These are phyloP conservation scores for Pangasius sanitwongsei DNA, from an alignment of 2,797 vertebrate species.

Conservation along the genomic window DNA sequence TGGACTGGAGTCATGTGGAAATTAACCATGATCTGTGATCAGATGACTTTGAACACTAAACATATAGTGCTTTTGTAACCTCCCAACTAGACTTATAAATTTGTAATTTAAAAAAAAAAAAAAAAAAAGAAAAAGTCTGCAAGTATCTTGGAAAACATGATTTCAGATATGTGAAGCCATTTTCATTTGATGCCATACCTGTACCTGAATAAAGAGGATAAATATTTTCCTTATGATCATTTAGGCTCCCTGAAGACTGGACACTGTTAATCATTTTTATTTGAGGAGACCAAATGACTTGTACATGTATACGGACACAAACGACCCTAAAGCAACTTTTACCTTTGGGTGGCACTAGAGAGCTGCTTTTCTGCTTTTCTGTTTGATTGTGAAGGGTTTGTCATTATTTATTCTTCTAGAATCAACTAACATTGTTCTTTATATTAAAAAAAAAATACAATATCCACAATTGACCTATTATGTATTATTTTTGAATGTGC, in stretches of 20 bases:
- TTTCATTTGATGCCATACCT: not conserved
- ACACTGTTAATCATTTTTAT: not conserved
- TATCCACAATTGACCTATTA: not conserved
- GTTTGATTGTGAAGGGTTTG: not conserved
- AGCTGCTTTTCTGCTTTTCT: not conserved
- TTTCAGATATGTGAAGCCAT: not conserved
- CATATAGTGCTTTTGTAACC: not conserved
- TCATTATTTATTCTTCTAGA: not conserved
- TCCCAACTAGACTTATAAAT: not conserved
- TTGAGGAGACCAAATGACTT: not conserved
- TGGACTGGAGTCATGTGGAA: too few species aligned
- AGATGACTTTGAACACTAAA: not conserved
- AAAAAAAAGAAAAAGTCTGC: not conserved
- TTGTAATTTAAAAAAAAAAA: too few species aligned
- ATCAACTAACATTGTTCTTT: not conserved
- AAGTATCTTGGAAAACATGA: not conserved
- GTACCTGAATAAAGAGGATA: not conserved
- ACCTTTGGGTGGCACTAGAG: constrained; percentile 52
- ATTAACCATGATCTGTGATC: not conserved
- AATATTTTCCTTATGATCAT: not conserved
- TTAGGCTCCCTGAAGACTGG: not conserved
- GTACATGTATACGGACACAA: not conserved
- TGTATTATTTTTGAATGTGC: not conserved
- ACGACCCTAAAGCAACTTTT: not conserved
- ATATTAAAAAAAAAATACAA: not conserved